phyloP scores from a whole-genome alignment of 1,140 invertebrate species.

The Triops longicaudatus region DNA sequence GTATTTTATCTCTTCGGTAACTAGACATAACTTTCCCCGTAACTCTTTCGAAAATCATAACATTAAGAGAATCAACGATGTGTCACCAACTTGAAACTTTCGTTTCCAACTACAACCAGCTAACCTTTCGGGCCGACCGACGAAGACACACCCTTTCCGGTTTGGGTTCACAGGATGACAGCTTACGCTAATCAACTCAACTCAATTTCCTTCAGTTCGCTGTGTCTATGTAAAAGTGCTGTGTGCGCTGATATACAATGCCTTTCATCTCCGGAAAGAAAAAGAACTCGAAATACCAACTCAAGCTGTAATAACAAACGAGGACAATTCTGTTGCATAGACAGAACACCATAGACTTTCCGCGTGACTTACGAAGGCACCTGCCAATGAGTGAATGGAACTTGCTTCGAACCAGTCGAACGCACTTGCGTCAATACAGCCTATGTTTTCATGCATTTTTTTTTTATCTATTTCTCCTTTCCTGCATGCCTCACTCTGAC shows the following conservation, averaged over 20 bases:
- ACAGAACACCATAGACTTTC: too few species aligned
- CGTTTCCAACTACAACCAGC: background rate
- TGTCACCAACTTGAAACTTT: background rate
- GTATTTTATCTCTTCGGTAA: too few species aligned
- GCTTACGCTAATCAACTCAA: background rate
- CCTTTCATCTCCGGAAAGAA: background rate
- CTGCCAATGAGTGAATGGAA: background rate
- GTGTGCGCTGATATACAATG: background rate
- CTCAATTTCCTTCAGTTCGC: background rate
- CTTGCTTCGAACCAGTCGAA: background rate
- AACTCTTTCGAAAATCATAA: too few species aligned
- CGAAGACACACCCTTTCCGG: constrained; percentile 1
- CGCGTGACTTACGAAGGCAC: too few species aligned
- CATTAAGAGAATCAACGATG: too few species aligned
- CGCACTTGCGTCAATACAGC: background rate
- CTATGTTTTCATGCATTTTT: too few species aligned
- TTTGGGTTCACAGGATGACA: constrained; percentile 1
- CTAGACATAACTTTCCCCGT: too few species aligned
- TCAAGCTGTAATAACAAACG: background rate
- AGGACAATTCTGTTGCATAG: background rate
- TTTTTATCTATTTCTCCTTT: background rate
- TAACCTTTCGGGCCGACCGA: background rate
- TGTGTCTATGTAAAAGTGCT: background rate
- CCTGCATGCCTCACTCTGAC: background rate
- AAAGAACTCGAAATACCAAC: background rate